Evolutionary conservation across 37 sponge, comb jelly and placozoan genomes (phyloP).

Genomic region (Spongilla lacustris): DNA sequence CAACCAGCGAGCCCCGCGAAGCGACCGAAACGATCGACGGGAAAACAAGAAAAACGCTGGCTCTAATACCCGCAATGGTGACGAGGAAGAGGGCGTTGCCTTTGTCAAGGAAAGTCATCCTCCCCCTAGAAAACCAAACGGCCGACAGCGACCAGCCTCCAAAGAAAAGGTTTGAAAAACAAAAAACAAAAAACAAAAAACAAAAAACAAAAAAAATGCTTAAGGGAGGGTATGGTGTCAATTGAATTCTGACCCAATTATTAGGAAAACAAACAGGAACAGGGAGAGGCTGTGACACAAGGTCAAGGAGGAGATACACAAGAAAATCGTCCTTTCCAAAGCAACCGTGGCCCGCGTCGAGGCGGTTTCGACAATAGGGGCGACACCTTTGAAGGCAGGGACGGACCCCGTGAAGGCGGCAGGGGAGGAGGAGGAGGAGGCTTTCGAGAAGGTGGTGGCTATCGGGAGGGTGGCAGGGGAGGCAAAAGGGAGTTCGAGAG

Average conservation of each 20-base stretch:
- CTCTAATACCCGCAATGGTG: not conserved
- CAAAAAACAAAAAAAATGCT: too few relatives aligned
- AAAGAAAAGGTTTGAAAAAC: conserved; percentile 30
- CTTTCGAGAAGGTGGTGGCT: conserved; percentile 49
- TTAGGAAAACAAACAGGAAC: not conserved
- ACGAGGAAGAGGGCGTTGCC: not conserved
- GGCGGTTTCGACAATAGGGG: not conserved
- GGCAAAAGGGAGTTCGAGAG: conserved; percentile 92
- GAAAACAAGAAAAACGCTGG: not conserved
- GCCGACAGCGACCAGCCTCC: conserved; percentile 34
- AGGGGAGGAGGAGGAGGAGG: conserved; percentile 19
- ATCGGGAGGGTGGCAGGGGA: conserved; percentile 14
- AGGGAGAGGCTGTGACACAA: not conserved
- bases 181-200: not conserved
- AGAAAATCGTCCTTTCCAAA: not conserved
- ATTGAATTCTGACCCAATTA: not conserved
- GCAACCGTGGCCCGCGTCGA: not conserved
- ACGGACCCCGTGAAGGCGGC: not conserved
- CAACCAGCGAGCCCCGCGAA: conserved; percentile 2
- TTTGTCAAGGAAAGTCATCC: conserved; percentile 4
- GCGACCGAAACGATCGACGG: conserved; percentile 2
- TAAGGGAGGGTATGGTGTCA: not conserved
- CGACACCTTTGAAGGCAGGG: not conserved
- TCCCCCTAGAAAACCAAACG: conserved; percentile 1
- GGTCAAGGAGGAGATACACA: not conserved